phyloP scores from a whole-genome alignment of 2,888 invertebrate species.

The Callinectes sapidus region DNA sequence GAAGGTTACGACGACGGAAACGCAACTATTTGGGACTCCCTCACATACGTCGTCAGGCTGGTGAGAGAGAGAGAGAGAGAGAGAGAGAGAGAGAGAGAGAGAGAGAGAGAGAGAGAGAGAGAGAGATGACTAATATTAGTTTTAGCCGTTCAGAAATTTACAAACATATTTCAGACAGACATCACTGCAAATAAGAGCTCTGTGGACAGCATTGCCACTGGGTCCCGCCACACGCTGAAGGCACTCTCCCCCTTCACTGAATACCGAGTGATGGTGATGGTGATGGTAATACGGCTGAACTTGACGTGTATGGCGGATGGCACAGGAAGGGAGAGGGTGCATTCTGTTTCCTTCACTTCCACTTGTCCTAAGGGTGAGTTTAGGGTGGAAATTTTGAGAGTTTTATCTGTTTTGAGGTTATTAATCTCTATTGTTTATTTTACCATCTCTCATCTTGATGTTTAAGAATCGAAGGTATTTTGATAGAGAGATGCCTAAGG shows the following conservation, averaged over 20 bases:
- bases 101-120: not conserved
- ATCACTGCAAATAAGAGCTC: not conserved
- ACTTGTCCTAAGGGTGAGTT: not conserved
- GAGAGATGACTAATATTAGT: too few relatives aligned
- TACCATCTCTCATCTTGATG: not conserved
- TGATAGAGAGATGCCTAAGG: too few relatives aligned
- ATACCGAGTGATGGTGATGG: not conserved
- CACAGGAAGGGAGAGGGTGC: not conserved
- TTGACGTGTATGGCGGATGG: not conserved
- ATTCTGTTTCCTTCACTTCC: not conserved
- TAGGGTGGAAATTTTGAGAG: not conserved
- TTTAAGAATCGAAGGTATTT: not conserved
- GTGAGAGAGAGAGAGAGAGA: slow-evolving; percentile 9
- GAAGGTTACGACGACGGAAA: slow-evolving; percentile 19
- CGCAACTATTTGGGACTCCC: not conserved
- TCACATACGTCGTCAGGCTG: not conserved
- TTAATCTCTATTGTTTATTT: not conserved
- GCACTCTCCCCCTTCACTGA: not conserved
- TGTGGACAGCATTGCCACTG: not conserved
- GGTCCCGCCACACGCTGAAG: not conserved
- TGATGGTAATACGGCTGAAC: not conserved
- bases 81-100: slow-evolving; percentile 31
- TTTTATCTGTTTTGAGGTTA: not conserved
- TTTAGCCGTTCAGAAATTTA: too few relatives aligned
- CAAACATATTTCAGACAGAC: not conserved